These are phyloP conservation scores for Zelostemma sp. DNA, from an alignment of 1,140 invertebrate genomes.

Conservation along the genomic window DNA sequence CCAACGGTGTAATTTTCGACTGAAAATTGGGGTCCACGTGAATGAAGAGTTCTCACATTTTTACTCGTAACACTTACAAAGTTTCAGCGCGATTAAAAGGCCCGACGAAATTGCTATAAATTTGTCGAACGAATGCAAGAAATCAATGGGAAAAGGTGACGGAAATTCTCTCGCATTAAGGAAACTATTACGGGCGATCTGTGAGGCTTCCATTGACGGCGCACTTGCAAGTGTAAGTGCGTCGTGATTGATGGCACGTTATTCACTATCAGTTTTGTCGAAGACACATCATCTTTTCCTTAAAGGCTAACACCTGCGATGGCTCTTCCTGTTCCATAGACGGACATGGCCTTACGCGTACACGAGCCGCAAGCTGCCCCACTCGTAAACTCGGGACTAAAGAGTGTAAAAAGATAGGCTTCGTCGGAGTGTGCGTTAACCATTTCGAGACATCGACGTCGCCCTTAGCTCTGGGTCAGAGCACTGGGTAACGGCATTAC, in stretches of 20 bases:
- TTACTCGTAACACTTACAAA: background rate
- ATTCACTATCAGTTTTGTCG: constrained; percentile 7
- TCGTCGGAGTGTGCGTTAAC: constrained; percentile 40
- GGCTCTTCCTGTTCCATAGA: constrained; percentile 8
- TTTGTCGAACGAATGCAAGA: background rate
- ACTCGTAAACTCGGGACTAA: constrained; percentile 23
- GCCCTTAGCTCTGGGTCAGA: constrained; percentile 66
- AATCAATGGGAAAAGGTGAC: too few species aligned
- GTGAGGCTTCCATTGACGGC: background rate
- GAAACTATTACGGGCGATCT: too few species aligned
- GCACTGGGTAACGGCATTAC: constrained; percentile 61
- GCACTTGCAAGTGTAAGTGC: background rate
- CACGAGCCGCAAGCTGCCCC: background rate
- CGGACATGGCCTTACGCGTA: constrained; percentile 19
- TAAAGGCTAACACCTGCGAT: background rate
- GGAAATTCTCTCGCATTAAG: too few species aligned
- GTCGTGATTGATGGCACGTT: background rate
- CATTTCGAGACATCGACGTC: constrained; percentile 56
- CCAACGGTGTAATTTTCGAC: background rate
- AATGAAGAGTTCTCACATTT: background rate
- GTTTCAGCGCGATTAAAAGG: background rate
- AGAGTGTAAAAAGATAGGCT: constrained; percentile 41
- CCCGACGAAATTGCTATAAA: background rate
- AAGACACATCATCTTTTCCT: constrained; percentile 6
- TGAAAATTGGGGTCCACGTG: background rate